phyloP scores from a whole-genome alignment of 2,113 vertebrate species.

The Triplophysa siluroides region DNA sequence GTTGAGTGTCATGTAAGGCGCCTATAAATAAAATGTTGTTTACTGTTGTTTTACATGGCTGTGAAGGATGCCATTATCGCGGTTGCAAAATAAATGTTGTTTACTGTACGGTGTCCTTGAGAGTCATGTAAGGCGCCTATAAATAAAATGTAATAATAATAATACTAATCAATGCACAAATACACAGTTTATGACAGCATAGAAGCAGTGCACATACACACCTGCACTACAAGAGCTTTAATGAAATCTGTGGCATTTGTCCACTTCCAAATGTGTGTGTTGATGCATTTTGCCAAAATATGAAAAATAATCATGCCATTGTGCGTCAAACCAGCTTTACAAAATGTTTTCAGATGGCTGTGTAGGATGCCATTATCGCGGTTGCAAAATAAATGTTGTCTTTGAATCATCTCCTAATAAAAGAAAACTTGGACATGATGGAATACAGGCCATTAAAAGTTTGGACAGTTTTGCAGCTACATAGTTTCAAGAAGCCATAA shows the following conservation, averaged over 20 bases:
- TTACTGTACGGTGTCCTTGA: no score
- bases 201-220: not conserved
- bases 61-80: no score
- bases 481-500: not conserved
- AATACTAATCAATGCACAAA: not conserved
- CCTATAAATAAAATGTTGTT: no score
- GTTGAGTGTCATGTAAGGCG: no score
- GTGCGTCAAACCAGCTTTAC: no score
- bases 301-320: no score
- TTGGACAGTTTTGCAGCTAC: not conserved
- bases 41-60: no score
- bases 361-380: not conserved
- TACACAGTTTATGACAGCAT: not conserved
- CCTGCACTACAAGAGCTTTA: not conserved
- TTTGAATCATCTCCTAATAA: not conserved
- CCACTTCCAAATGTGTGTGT: not conserved
- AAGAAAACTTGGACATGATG: not conserved
- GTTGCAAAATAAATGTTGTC: not conserved
- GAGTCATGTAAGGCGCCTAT: no score
- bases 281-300: not conserved
- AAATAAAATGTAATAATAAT: no score
- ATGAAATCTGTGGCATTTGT: conserved; percentile 4
- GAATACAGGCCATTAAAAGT: not conserved
- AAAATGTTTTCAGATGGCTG: not conserved
- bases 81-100: no score